Percentiles rank a stretch among this genome's conserved stretches.
These are phyloP conservation scores for Cotesia vestalis DNA, from an alignment of 1,140 invertebrate species.

Conservation along the genomic window DNA sequence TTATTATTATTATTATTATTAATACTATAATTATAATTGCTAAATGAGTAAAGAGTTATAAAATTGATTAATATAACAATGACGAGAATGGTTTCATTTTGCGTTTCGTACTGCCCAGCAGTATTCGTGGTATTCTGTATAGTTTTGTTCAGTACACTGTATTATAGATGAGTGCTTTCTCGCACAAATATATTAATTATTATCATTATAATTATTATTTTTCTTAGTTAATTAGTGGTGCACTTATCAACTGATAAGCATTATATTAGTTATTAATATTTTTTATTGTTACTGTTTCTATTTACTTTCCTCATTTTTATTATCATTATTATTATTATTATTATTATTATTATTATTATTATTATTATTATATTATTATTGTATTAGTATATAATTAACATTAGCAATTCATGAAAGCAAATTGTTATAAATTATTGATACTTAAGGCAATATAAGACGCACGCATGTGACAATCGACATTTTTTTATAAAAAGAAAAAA, in stretches of 20 bases:
- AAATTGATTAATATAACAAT: no score
- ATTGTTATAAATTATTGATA: conserved; percentile 12
- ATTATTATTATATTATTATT: conserved; percentile 1
- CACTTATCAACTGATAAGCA: background rate
- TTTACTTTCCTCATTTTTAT: conserved; percentile 22
- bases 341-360: conserved; percentile 19
- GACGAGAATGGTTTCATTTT: conserved; percentile 17
- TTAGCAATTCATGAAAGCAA: background rate
- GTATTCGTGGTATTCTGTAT: conserved; percentile 42
- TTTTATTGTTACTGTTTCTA: conserved; percentile 37
- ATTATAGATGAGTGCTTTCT: conserved; percentile 36
- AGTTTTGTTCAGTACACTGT: conserved; percentile 37
- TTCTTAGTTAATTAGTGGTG: background rate
- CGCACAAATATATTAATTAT: conserved; percentile 32
- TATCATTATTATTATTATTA: conserved; percentile 18
- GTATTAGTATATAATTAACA: background rate
- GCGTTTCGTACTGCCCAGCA: conserved; percentile 42
- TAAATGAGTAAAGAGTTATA: no score
- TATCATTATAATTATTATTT: conserved; percentile 10
- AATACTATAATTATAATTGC: no score
- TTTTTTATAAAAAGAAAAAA: background rate
- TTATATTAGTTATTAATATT: conserved; percentile 31
- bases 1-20: no score
- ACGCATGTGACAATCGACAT: background rate
- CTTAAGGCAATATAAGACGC: conserved; percentile 2